Evolutionary conservation across 2,113 vertebrate genomes (phyloP), one percentile per base, ranked within the genome.

Genomic region (Myodes glareolus): DNA sequence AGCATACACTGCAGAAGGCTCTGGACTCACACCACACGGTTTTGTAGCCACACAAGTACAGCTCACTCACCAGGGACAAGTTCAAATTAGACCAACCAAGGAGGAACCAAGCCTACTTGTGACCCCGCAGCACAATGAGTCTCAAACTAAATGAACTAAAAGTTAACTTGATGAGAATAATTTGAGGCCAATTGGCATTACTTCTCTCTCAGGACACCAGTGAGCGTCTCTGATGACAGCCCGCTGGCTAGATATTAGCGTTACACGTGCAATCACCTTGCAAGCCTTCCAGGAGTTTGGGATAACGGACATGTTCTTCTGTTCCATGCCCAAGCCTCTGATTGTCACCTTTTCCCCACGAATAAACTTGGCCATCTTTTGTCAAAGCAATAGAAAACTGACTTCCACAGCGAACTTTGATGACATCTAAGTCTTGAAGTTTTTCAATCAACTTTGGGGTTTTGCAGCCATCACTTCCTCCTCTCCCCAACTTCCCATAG

Each of bases 331-430:
- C 99, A 33, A 99, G 99, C 7, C 99, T 99, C 97, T 99, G 99
- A 96, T 99, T 99, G 98, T 99, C 99, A 73, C 99, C 99, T 97
- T 99, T 99, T 7, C 99, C 99, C 99, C 99, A 99, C 2, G 99
- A 99, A 96, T 99, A 99, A 42, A 99, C 99, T 92, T 99, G 99
- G 0, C 99, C 99, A 47, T 99, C 99, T 98, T 99, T 99, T 25
- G 99, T 99, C 95, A 99, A 98, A 21, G 99, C 99, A 97, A 99
- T 98, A 13, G 99, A 99, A 98, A 99, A 99, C 95, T 99, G 99
- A 97, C 99, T 99, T 72, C 99, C 99, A 7, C 99, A 99, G 97
- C 99, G 99, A 17, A 99, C 99, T 98, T 99, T 99, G 25, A 99
- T 98, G 0, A 99, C 99, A 96, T 99, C 99, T 97, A 99, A 97